Conservation (phyloP, 2,113 vertebrate species). For the Sciurus niger region DNA sequence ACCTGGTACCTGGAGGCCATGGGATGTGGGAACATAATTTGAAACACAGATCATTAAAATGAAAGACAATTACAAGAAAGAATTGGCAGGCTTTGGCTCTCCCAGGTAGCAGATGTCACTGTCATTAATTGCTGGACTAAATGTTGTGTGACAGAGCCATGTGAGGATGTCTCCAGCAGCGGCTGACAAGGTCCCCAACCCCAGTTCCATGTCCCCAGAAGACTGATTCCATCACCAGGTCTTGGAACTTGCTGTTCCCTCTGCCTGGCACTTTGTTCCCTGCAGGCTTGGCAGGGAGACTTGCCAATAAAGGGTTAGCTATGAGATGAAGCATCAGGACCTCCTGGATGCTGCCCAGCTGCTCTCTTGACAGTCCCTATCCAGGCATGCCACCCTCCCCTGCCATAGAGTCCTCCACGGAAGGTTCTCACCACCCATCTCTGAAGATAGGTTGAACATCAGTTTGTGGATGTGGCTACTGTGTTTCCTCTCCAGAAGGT, state of each 20-base stretch:
- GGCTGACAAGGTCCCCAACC: accelerated
- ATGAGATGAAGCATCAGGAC: background rate
- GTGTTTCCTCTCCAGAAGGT: too few relatives aligned
- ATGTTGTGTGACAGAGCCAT: accelerated
- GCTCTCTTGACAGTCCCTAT: too few relatives aligned
- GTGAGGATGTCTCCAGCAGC: background rate
- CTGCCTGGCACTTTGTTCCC: background rate
- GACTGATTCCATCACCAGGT: background rate
- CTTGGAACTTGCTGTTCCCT: background rate
- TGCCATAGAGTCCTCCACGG: background rate
- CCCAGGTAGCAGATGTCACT: background rate
- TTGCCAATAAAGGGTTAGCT: too few relatives aligned
- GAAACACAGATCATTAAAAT: slow-evolving; percentile 72
- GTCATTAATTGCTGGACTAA: background rate
- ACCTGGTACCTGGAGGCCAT: slow-evolving; percentile 55
- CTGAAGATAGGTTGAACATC: accelerated
- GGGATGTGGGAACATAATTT: slow-evolving; percentile 68
- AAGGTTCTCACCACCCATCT: background rate
- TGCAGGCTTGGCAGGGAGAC: background rate
- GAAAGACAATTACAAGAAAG: slow-evolving; percentile 42
- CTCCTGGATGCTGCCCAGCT: background rate
- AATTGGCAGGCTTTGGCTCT: background rate
- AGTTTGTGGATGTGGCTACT: too few relatives aligned
- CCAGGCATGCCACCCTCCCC: background rate
- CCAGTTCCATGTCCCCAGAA: background rate